These are phyloP conservation scores for Vulpes ferrilata DNA, from an alignment of 2,113 vertebrate genomes.

Conservation along the genomic window DNA sequence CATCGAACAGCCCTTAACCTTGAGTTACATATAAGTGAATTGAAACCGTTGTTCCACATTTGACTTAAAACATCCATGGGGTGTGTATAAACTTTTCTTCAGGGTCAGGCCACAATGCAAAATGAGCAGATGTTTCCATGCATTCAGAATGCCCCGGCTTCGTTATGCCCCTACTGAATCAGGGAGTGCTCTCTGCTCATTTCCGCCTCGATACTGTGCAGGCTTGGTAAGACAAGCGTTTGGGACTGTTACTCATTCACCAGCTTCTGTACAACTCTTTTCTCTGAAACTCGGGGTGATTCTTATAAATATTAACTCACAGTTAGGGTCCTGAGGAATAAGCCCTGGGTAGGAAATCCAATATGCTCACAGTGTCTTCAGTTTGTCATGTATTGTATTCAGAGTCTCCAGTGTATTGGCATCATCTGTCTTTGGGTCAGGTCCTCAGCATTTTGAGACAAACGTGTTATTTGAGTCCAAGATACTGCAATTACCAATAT, in stretches of 20 bases:
- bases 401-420: not conserved
- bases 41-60: conserved; percentile 43
- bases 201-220: not conserved
- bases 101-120: not conserved
- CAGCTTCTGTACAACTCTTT: not conserved
- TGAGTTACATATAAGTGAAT: not conserved
- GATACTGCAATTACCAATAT: not conserved
- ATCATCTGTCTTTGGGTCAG: not conserved
- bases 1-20: not conserved
- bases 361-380: not conserved
- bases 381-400: not conserved
- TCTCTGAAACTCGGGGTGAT: not conserved
- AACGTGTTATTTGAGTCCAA: not conserved
- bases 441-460: not conserved
- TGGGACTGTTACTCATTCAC: not conserved
- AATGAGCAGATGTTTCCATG: conserved; percentile 49
- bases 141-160: not conserved
- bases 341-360: not conserved
- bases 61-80: not conserved
- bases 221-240: not conserved
- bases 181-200: not conserved
- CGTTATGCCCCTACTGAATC: not conserved
- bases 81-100: not conserved
- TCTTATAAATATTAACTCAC: not conserved
- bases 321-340: not conserved